Conservation (phyloP, 2,797 vertebrate species). For the Morus bassanus region DNA sequence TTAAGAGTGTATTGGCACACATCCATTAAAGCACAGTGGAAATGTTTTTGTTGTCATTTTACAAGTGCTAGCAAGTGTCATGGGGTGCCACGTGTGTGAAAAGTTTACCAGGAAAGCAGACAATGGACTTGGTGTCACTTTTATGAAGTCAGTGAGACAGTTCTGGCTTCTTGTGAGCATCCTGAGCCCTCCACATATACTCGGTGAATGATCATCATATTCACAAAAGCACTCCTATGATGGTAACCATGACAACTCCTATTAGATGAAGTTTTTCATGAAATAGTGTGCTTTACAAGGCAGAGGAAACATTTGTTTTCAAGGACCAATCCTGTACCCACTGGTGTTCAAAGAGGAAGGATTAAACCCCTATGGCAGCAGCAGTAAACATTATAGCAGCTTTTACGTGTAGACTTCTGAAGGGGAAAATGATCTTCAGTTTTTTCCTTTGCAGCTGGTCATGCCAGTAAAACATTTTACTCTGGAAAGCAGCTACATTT, state of each 20-base stretch:
- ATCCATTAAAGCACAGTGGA: neutral
- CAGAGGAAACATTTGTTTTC: neutral
- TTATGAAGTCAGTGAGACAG: neutral
- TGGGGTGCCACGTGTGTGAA: neutral
- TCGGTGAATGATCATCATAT: neutral
- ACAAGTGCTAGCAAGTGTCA: neutral
- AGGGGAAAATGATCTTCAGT: neutral
- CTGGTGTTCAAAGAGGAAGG: neutral
- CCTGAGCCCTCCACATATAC: neutral
- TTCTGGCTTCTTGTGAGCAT: neutral
- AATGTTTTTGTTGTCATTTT: neutral
- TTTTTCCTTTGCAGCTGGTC: neutral
- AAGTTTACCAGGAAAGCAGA: neutral
- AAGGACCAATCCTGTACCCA: neutral
- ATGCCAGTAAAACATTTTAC: neutral
- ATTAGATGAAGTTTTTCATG: neutral
- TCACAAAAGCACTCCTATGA: neutral
- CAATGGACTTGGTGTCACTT: neutral
- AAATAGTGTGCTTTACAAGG: neutral
- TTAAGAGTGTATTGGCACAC: neutral
- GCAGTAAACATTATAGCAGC: neutral
- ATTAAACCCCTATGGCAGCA: neutral
- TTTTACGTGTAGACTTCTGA: neutral
- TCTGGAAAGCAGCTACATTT: neutral
- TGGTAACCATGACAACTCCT: neutral